Evolutionary conservation across 2,113 vertebrate genomes (phyloP), one percentile per base, ranked within the genome.

Genomic region (Procavia capensis): DNA sequence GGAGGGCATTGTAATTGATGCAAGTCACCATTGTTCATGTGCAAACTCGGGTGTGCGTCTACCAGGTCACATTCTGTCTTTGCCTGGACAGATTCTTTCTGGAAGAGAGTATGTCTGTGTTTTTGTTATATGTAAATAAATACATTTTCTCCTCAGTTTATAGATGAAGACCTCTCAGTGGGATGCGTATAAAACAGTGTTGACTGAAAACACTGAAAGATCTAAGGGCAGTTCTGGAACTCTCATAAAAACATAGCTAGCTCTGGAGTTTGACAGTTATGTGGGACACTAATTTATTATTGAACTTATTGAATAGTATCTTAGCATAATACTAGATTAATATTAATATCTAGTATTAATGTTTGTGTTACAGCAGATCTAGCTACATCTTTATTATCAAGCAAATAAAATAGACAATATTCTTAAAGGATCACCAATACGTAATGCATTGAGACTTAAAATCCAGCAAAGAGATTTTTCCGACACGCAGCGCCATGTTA

Each of bases 361-460:
- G 25, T 39, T 39, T 72, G 36, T 6, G 24, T 70, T 17, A 36
- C 34, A 43, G 5, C 66, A 39, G 31, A 64, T 85, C 93, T 59
- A 78, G 57, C 45, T 72, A 54, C 50, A 45, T 54, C 59, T 31
- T 90, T 79, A 64, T 36, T 95, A n/a, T 9, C 0, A 29, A 75
- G 72, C 79, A 86, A 85, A 72, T 39, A 91, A 91, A 94, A 79
- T 34, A 81, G 59, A 59, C 90, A 78, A 7, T 22, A 20, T 84
- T 41, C n/a, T 80, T 84, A 81, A 95, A 89, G 20, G 7, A 25
- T 11, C 31, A 47, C 75, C n/a, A 66, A 66, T 22, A n/a, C 63
- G 80, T 19, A 31, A 75, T 83, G 34, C 82, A 92, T 95, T 94
- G 19, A 29, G 86, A 95, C 25, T 29, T 89, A 6, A 39, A 78